Evolutionary conservation across 2,888 invertebrate species (phyloP), one percentile per base, ranked within the genome.

Genomic region (Tethea ocularis): DNA sequence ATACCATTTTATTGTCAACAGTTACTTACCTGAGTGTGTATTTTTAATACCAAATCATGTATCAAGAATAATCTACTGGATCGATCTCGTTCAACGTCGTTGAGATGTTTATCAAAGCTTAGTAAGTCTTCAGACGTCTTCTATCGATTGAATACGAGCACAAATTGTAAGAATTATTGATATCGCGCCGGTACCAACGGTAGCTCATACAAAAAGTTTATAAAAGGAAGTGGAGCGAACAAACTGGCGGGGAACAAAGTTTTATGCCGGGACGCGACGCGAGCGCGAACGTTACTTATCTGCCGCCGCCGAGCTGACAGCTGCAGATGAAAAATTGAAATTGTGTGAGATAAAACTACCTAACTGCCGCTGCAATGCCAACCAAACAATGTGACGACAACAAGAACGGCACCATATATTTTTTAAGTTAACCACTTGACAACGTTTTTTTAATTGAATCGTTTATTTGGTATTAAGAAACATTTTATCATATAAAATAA

Each of bases 281-380:
- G 82, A 85, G 80, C 84, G 85, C 83, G 85, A 82, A 79, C 88
- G 91, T 91, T 91, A 92, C 91, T 91, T 93, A 93, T 93, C 92
- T 91, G 80, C 86, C 84, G 79, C 84, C 83, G 87, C 83, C 84
- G 82, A 82, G 91, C 91, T 91, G 92, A 92, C 91, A 91, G 92
- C 86, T 89, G 89, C 92, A 93, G 91, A 92, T 93, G 92, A 93
- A 93, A 92, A 92, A 93, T 93, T 93, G 92, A 93, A 93, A 92
- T 92, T 91, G 91, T 91, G 88, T 85, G 91, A 91, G 93, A 92
- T 92, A 93, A 93, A 93, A 92, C 89, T 87, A 89, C 88, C 89
- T 86, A 89, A 89, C 90, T 88, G 86, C 87, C 76, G 82, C 87
- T 82, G 83, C 84, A 81, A 72, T 77, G 80, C 79, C 76, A 74